phyloP scores from a whole-genome alignment of 2,888 invertebrate genomes.

The Selenia dentaria region DNA sequence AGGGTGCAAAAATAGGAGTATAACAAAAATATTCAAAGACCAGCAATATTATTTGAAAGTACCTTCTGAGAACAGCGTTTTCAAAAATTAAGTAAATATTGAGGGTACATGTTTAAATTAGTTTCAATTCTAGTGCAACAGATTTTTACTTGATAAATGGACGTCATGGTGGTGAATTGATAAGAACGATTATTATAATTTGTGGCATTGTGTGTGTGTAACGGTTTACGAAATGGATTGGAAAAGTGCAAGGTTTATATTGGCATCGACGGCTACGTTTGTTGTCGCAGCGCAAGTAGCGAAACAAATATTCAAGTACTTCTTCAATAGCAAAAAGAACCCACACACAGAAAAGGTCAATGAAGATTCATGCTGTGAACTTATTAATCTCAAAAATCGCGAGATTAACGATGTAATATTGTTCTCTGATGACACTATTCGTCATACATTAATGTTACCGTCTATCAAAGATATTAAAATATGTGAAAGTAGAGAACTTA shows the following conservation, averaged over 20 bases:
- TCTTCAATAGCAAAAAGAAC: slow-evolving; percentile 47
- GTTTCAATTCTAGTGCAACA: not conserved
- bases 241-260: slow-evolving; percentile 69
- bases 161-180: slow-evolving; percentile 67
- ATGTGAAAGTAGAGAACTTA: slow-evolving; percentile 73
- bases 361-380: slow-evolving; percentile 61
- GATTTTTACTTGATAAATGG: slow-evolving; percentile 42
- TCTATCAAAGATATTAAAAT: slow-evolving; percentile 66
- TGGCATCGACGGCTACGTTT: slow-evolving; percentile 72
- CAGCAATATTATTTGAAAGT: too few relatives aligned
- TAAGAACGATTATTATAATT: slow-evolving; percentile 39
- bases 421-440: slow-evolving; percentile 72
- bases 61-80: too few relatives aligned
- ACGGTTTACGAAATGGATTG: slow-evolving; percentile 66
- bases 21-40: too few relatives aligned
- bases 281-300: slow-evolving; percentile 70
- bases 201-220: slow-evolving; percentile 38
- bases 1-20: too few relatives aligned
- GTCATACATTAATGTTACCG: slow-evolving; percentile 64
- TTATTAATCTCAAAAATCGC: slow-evolving; percentile 59
- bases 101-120: slow-evolving; percentile 49
- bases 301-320: slow-evolving; percentile 68
- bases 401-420: slow-evolving; percentile 79
- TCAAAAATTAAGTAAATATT: not conserved
- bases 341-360: slow-evolving; percentile 41